Evolutionary conservation across 2,113 vertebrate genomes (phyloP).

Genomic region (Hemiprocne comata): DNA sequence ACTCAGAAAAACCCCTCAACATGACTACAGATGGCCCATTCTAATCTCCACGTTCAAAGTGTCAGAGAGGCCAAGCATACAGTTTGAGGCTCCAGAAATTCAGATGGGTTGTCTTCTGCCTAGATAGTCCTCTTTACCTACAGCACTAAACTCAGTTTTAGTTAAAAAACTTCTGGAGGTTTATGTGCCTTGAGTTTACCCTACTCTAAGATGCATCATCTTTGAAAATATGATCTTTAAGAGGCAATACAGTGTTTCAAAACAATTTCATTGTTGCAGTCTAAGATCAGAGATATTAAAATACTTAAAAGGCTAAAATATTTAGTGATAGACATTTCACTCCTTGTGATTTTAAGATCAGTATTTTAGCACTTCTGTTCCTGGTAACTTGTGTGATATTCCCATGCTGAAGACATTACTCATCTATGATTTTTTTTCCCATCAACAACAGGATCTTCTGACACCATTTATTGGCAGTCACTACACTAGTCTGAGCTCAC

Average conservation of each 20-base stretch:
- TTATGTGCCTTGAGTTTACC: neutral
- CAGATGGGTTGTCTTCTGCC: neutral
- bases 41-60: neutral
- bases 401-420: neutral
- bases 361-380: neutral
- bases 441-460: neutral
- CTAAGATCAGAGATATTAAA: neutral
- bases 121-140: neutral
- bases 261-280: neutral
- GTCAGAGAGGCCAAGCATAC: neutral
- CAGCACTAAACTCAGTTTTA: neutral
- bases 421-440: accelerated
- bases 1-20: neutral
- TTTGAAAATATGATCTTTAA: neutral
- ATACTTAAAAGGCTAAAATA: neutral
- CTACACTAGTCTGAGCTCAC: neutral
- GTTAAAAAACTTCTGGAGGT: neutral
- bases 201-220: neutral
- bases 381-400: neutral
- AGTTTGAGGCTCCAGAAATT: neutral
- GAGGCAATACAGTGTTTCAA: neutral
- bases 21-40: neutral
- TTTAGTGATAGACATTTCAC: neutral
- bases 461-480: neutral
- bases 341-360: neutral